phyloP scores from a whole-genome alignment of 2,888 invertebrate genomes.

The Marasmarcha lunaedactyla region DNA sequence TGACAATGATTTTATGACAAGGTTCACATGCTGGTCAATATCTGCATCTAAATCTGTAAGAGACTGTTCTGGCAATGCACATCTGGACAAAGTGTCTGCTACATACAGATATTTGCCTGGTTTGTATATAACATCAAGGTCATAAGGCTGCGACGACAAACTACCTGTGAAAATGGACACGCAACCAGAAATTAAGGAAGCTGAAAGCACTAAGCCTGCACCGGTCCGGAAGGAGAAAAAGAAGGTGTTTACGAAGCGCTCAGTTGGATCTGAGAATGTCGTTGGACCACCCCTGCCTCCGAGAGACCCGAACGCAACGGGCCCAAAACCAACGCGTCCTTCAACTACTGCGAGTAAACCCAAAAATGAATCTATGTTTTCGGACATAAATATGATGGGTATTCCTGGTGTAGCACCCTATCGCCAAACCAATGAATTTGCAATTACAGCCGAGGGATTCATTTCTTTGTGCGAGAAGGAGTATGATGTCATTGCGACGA shows the following conservation, averaged over 20 bases:
- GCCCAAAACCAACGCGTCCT: not conserved
- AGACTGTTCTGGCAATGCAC: slow-evolving; percentile 1
- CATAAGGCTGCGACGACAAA: slow-evolving; percentile 4
- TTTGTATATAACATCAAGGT: slow-evolving; percentile 7
- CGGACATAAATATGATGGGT: slow-evolving; percentile 5
- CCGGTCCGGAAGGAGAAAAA: too few species aligned
- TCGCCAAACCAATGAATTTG: slow-evolving; percentile 4
- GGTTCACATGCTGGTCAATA: slow-evolving; percentile 1
- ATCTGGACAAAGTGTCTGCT: slow-evolving; percentile 8
- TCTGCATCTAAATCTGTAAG: slow-evolving; percentile 6
- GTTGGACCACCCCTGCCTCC: too few species aligned
- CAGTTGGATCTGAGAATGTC: too few species aligned
- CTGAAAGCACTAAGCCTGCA: too few species aligned
- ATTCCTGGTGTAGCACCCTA: slow-evolving; percentile 6
- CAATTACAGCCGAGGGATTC: slow-evolving; percentile 5
- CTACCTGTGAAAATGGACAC: too few species aligned
- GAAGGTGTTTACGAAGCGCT: too few species aligned
- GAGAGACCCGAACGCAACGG: too few species aligned
- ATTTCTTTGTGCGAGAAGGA: slow-evolving; percentile 1
- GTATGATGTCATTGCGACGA: slow-evolving; percentile 1
- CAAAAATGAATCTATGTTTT: slow-evolving; percentile 4
- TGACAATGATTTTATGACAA: not conserved
- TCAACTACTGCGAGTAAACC: slow-evolving; percentile 4
- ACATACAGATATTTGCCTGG: slow-evolving; percentile 8
- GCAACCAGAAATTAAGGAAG: too few species aligned